Base-by-base conservation (phyloP, 2,888 invertebrate genomes). In the Phortica okadai region DNA sequence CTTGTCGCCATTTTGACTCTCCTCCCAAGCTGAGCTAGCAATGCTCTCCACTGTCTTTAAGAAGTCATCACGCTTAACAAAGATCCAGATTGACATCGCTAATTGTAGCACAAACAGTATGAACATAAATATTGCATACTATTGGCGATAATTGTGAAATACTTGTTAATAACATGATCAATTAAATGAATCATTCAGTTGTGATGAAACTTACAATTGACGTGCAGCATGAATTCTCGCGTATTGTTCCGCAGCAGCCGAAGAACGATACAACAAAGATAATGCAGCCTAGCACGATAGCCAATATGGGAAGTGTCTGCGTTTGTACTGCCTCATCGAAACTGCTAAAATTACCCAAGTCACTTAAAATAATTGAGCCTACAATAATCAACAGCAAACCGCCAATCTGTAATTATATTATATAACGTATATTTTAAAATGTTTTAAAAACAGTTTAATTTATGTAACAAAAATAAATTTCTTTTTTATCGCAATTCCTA, bases 171-270 rank as follows among this genome's bases (percentile, higher is more conserved):
- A 70, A 25, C 16, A 33, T 25, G 11, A 1, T n/a, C 16, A 16
- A 64, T 33, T 64, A 11, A 7, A 64, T 11, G n/a, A 5, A 67
- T 44, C 21, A 21, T 21, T 21, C 21, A 21, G 21, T 21, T 21
- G 21, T 7, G 10, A n/a, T 1, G 14, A 1, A 25, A 83, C 94
- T 93, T 92, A 97, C 96, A 85, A 95, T 95, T 89, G 96, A 93
- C 74, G 96, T 94, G 94, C 97, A 96, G 92, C 96, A 97, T 90
- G 96, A 94, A 90, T 95, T 97, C 91, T 97, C 97, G 79, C 95
- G 94, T 80, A 96, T 94, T 4, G 97, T 97, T 74, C 97, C 97
- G 88, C 97, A 97, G 92, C 97, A 97, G 78, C 97, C 97, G 88
- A 97, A 95, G 93, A 97, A 97, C 2, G 97, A 95, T 79, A 97